These are phyloP conservation scores for Drosophila lutescens DNA, from an alignment of 2,888 invertebrate genomes.

Conservation along the genomic window DNA sequence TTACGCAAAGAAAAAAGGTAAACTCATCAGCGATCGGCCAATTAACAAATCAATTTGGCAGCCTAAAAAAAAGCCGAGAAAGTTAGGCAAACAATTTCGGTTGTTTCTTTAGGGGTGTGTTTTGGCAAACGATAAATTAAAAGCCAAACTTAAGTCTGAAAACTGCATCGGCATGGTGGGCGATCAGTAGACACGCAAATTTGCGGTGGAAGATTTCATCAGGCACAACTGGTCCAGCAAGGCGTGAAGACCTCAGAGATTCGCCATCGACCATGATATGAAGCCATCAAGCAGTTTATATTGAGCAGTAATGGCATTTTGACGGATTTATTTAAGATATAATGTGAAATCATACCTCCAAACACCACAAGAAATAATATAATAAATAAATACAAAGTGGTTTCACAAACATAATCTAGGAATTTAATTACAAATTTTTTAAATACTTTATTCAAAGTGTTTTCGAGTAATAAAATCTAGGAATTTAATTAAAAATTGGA, in stretches of 20 bases:
- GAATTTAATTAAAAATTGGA: too few relatives aligned
- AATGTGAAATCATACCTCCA: too few relatives aligned
- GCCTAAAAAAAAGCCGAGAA: constrained; percentile 22
- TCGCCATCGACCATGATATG: constrained; percentile 26
- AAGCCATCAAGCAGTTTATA: neutral
- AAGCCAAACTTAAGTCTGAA: constrained; percentile 10
- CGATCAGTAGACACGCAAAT: constrained; percentile 31
- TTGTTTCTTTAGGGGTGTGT: neutral
- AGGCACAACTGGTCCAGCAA: constrained; percentile 57
- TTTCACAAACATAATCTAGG: neutral
- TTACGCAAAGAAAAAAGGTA: constrained; percentile 35
- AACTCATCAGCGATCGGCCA: constrained; percentile 16
- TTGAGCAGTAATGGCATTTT: neutral
- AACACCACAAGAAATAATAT: too few relatives aligned
- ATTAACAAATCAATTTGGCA: constrained; percentile 40
- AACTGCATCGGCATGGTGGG: constrained; percentile 23
- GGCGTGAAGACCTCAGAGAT: constrained; percentile 65
- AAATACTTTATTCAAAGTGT: too few relatives aligned
- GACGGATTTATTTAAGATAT: neutral
- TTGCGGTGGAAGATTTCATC: constrained; percentile 31
- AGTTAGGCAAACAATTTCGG: constrained; percentile 35
- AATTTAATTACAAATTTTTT: neutral
- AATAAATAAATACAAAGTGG: too few relatives aligned
- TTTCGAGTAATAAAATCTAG: too few relatives aligned
- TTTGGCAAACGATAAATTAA: constrained; percentile 19